Evolutionary conservation across 2,797 vertebrate species (phyloP), one percentile per base, ranked within the genome.

Genomic region (Lerista edwardsae): DNA sequence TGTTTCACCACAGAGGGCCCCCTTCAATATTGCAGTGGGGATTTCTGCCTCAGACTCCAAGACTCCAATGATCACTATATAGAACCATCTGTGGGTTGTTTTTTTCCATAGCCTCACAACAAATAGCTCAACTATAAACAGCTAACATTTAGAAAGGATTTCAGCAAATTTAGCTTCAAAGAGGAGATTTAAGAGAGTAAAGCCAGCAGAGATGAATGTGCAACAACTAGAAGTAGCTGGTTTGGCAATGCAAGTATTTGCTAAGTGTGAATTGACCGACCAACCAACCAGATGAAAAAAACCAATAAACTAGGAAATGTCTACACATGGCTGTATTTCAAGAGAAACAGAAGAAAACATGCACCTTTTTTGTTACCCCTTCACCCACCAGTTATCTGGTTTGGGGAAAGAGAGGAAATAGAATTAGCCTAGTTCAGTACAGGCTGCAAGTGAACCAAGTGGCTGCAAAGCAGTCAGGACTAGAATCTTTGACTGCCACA

Each of bases 61-160:
- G 62, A 67, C 44, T 31, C 17, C 34, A 76, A 57, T 34, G 11
- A 21, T 47, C n/a, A 57, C 15, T 73, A 65, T 44, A 2, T 1
- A 0, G 3, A 67, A 57, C 59, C 64, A 68, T 7, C 34, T 44
- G 29, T 0, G 12, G 47, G 5, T 47, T 47, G 5, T 8, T n/a
- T 36, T 77, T 69, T 76, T 82, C 11, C 47, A 5, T 0, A 34
- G 47, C 51, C 47, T 55, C 4, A 1, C 21, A 1, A 11, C 39
- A 79, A 80, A 39, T 39, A 68, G 57, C 71, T 59, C n/a, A 4
- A 72, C 57, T 71, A 44, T n/a, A n/a, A n/a, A n/a, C 69, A 27
- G 27, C 41, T 29, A 14, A 31, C n/a, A 73, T 34, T 31, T 6
- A 55, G 1, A 2, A 76, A 39, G 0, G 0, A n/a, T 3, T 65